Conservation (phyloP, 2,113 vertebrate genomes). For the Rutilus rutilus region DNA sequence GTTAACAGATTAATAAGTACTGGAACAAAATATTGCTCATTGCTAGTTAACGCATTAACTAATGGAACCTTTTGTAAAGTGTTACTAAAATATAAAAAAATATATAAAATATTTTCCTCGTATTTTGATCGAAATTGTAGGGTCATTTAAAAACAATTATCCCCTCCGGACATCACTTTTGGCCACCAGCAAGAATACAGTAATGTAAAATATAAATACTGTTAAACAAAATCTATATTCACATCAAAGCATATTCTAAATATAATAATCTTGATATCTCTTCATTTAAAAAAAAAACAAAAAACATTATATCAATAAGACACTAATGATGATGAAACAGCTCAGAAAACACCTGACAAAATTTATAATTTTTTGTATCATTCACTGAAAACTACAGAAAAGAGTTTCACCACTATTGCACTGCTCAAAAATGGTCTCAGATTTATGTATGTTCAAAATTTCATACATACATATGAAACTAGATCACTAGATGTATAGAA, state of each 20-base stretch:
- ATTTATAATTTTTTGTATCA: background rate
- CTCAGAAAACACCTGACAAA: too few species aligned
- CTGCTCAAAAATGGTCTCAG: background rate
- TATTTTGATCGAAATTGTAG: too few species aligned
- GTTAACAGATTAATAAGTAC: too few species aligned
- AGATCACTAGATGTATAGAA: too few species aligned
- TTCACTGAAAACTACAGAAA: background rate
- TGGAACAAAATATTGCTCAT: too few species aligned
- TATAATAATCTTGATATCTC: background rate
- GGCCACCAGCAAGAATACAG: background rate
- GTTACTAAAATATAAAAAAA: too few species aligned
- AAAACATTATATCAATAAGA: background rate
- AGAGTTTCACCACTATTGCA: background rate
- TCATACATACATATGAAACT: too few species aligned
- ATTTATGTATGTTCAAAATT: background rate
- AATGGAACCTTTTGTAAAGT: too few species aligned
- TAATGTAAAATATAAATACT: background rate
- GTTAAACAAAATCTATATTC: background rate
- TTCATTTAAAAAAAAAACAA: background rate
- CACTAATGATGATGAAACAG: background rate
- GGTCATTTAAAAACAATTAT: too few species aligned
- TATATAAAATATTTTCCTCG: too few species aligned
- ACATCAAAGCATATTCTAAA: background rate
- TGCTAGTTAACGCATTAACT: too few species aligned
- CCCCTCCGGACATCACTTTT: too few species aligned